These are phyloP conservation scores for Phalacrocorax carbo DNA, from an alignment of 2,113 vertebrate genomes.

Conservation along the genomic window DNA sequence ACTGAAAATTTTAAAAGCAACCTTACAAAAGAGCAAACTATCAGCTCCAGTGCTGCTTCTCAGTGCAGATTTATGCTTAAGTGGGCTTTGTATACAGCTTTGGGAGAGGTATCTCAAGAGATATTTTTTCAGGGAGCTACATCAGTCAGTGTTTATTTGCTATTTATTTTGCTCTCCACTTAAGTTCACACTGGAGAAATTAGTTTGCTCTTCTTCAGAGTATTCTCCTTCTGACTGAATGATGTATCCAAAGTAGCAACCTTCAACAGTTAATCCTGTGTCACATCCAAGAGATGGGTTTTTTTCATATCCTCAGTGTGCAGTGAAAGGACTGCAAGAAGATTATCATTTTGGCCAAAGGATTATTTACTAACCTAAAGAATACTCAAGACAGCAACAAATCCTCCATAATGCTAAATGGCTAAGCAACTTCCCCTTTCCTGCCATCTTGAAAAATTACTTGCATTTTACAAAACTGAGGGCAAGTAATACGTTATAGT, in stretches of 20 bases:
- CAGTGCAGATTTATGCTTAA: neutral
- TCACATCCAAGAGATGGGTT: neutral
- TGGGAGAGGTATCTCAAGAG: neutral
- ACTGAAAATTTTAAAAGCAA: neutral
- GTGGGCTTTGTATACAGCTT: neutral
- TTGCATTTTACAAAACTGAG: neutral
- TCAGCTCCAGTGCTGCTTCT: neutral
- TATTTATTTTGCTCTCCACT: neutral
- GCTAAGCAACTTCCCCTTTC: neutral
- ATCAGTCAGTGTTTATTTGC: neutral
- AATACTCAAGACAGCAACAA: neutral
- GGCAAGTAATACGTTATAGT: too few species aligned
- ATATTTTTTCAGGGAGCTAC: neutral
- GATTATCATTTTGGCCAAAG: fast-evolving
- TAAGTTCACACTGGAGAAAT: neutral
- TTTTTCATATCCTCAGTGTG: neutral
- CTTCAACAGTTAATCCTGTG: neutral
- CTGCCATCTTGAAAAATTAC: neutral
- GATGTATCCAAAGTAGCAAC: neutral
- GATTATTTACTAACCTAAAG: neutral
- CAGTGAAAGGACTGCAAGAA: neutral
- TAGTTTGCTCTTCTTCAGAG: neutral
- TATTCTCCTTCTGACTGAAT: neutral
- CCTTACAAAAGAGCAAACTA: neutral
- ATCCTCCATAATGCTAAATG: too few species aligned